Conservation (phyloP, 2,888 invertebrate genomes). For the Myopa tessellatipennis region DNA sequence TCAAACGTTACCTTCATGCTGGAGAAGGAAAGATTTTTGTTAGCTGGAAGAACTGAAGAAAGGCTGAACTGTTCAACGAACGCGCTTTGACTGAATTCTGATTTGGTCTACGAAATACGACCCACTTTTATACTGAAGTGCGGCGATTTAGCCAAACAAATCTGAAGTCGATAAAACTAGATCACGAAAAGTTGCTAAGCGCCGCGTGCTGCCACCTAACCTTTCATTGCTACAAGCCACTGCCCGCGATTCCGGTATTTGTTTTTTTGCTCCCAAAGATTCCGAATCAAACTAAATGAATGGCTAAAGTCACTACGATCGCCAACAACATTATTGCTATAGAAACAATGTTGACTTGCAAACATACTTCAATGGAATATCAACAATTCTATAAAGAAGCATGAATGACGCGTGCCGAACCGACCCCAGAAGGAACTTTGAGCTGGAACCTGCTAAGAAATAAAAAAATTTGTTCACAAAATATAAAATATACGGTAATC, state of each 20-base stretch:
- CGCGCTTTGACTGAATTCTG: conserved; percentile 63
- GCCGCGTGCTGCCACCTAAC: neutral
- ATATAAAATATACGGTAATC: too few species aligned
- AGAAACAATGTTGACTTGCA: conserved; percentile 37
- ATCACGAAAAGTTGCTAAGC: conserved; percentile 19
- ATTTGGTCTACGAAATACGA: conserved; percentile 62
- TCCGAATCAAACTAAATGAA: neutral
- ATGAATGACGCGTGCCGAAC: too few species aligned
- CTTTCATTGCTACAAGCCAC: neutral
- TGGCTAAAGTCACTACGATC: neutral
- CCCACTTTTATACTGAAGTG: conserved; percentile 64
- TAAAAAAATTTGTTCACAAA: too few species aligned
- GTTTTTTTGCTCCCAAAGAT: neutral
- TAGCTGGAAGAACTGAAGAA: conserved; percentile 24
- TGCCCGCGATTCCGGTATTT: conserved; percentile 1
- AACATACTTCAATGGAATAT: conserved; percentile 55
- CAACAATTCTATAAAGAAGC: neutral
- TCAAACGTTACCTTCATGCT: conserved; percentile 64
- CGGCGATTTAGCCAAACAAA: conserved; percentile 28
- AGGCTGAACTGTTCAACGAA: conserved; percentile 61
- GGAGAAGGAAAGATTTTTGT: conserved; percentile 43
- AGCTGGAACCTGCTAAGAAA: too few species aligned
- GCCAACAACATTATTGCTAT: neutral
- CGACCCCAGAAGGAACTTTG: too few species aligned
- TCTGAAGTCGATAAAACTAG: conserved; percentile 9